Conservation (phyloP, 1,140 invertebrate species). For the Propsilocerus akamusi region DNA sequence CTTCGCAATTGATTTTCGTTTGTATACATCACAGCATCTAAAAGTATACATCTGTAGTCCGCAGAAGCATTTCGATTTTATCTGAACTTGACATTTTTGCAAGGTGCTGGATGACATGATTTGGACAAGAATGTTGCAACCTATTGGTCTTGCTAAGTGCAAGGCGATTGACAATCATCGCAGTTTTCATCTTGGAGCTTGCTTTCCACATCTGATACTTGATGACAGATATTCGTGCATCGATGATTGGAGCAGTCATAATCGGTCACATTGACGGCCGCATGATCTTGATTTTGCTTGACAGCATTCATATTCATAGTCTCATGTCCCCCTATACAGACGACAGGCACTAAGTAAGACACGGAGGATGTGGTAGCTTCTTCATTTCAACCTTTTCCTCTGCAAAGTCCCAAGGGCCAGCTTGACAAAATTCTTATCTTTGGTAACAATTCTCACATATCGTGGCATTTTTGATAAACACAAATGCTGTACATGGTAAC, state of each 20-base stretch:
- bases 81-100: slow-evolving; percentile 49
- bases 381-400: slow-evolving; percentile 41
- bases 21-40: slow-evolving; percentile 44
- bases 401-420: slow-evolving; percentile 61
- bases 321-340: slow-evolving; percentile 72
- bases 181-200: slow-evolving; percentile 30
- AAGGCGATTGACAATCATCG: slow-evolving; percentile 49
- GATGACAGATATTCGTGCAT: slow-evolving; percentile 57
- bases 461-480: slow-evolving; percentile 65
- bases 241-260: slow-evolving; percentile 56
- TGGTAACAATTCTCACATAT: slow-evolving; percentile 50
- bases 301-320: slow-evolving; percentile 54
- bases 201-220: slow-evolving; percentile 25
- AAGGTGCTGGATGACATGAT: slow-evolving; percentile 49
- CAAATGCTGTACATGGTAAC: slow-evolving; percentile 48
- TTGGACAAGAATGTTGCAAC: slow-evolving; percentile 64
- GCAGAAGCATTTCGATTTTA: slow-evolving; percentile 64
- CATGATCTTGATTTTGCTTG: slow-evolving; percentile 51
- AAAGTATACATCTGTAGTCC: slow-evolving; percentile 53
- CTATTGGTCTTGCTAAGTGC: slow-evolving; percentile 45
- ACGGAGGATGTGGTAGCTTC: slow-evolving; percentile 46
- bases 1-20: slow-evolving; percentile 27
- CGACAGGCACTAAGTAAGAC: slow-evolving; percentile 45
- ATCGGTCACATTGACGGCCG: slow-evolving; percentile 45
- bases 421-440: slow-evolving; percentile 34